phyloP scores from a whole-genome alignment of 1,140 invertebrate species.

The Stenopsyche tienmushanensis region DNA sequence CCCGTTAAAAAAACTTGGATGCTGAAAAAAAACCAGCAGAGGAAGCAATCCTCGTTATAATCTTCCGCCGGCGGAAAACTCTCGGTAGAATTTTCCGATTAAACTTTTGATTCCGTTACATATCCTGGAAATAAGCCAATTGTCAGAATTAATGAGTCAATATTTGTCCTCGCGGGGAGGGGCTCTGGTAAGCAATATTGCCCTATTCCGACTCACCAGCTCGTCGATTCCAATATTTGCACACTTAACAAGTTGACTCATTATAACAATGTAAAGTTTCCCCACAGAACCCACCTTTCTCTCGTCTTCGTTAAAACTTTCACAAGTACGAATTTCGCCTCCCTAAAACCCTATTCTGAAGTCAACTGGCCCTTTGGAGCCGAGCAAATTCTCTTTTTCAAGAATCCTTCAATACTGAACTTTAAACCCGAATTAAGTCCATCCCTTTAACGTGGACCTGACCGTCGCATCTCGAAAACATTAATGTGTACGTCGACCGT shows the following conservation, averaged over 20 bases:
- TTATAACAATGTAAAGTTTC: slow-evolving; percentile 30
- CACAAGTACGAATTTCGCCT: neutral
- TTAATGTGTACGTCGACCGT: neutral
- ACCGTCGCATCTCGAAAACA: neutral
- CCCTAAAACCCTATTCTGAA: neutral
- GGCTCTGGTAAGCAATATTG: neutral
- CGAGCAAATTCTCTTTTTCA: neutral
- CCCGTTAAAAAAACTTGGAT: too few relatives aligned
- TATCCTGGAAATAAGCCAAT: too few relatives aligned
- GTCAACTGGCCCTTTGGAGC: neutral
- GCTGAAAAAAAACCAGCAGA: too few relatives aligned
- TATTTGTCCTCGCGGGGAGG: neutral
- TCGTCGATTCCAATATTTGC: slow-evolving; percentile 29
- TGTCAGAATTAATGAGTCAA: neutral
- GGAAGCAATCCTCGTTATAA: too few relatives aligned
- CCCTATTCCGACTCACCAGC: too few relatives aligned
- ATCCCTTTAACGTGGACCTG: neutral
- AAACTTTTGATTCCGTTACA: too few relatives aligned
- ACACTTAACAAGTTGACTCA: slow-evolving; percentile 27
- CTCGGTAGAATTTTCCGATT: too few relatives aligned
- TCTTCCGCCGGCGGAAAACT: too few relatives aligned
- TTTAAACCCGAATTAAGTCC: neutral
- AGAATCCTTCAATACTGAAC: neutral
- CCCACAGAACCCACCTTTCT: slow-evolving; percentile 8
- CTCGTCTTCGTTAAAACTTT: slow-evolving; percentile 22